Base-by-base conservation (phyloP, 2,797 vertebrate genomes). In the Sternarchorhynchus goeldii region DNA sequence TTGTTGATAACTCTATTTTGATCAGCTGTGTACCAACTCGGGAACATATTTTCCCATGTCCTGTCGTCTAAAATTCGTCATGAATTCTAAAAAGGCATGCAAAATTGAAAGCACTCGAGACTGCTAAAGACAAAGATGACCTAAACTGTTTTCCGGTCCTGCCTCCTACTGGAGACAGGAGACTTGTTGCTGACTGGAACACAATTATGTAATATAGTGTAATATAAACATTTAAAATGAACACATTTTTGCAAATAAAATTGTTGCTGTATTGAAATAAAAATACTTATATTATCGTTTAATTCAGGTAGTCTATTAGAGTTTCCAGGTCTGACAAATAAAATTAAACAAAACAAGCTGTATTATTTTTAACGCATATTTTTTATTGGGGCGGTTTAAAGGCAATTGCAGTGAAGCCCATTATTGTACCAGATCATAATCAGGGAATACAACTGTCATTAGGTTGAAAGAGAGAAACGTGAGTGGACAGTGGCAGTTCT, bases 161-260 rank as follows among this genome's bases (percentile, higher is more conserved):
- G 66, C 58, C 65, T 77, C 78, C 76, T 62, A 56, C 58, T 58
- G 45, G 56, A 20, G 50, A 69, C 32, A 60, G 31, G 57, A 66
- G 65, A 76, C 78, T 80, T 80, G 78, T 80, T 80, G 78, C 78
- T 64, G 73, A 65, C 4, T 64, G 78, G 72, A 66, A 69, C n/a
- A 50, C 45, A 50, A 50, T 79, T 79, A 79, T 67, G 69, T 58
- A 79, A 79, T 31, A n/a, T 45, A 25, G n/a, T 31, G 70, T 50
- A 72, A 14, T 55, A 69, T 77, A 60, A 60, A 56, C 36, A 69
- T 69, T 31, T 66, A 12, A 39, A 39, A 75, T 31, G 64, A 18
- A 45, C 12, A 73, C 12, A 59, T 50, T 59, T 73, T 14, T 25
- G 29, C 36, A 16, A 56, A 55, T 6, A 8, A 6, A 53, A 53